Base-by-base conservation (phyloP, 1,140 invertebrate species). In the Lineus longissimus region DNA sequence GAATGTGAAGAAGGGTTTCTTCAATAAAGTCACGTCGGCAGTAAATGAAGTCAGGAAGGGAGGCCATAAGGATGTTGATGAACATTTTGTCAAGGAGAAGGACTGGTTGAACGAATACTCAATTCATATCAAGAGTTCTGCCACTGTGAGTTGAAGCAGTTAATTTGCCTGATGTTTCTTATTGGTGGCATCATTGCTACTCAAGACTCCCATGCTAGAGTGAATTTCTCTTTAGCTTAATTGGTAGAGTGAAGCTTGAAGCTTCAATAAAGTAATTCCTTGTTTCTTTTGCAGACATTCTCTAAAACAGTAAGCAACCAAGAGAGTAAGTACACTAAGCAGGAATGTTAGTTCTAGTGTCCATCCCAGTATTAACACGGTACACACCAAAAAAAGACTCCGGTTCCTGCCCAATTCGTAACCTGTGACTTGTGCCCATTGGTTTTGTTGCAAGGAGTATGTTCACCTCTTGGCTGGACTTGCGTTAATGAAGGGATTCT, bases 71-170 rank as follows among this genome's bases (percentile, higher is more conserved):
- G 82, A 84, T 70, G 78, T 81, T 62, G 82, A 84, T 66, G 82
- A 83, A 61, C 83, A 76, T 67, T 84, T 84, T 66, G 78, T 82
- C 56, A 81, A 76, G 59, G 76, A 82, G 67, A 64, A 80, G 45
- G 81, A 81, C 41, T 82, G 80, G 76, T 66, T 75, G 23, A 70
- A 67, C 31, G 70, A 80, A 55, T 81, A 81, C 70, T 58, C 68
- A 29, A 68, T 69, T 62, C 66, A 63, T 36, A 71, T 82, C 41
- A 76, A 78, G 68, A 74, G 80, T 66, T 65, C 74, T 40, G 74
- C 73, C 27, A 55, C 63, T 51, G 73, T 76, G 65, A 63, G 69
- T 55, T 59, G 33, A 36, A 36, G 33, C 6, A 36, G 6, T 36
- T 36, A 15, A 36, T 36, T 4, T 36, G 4, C 6, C 4, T 36